Conservation (phyloP, 2,888 invertebrate genomes). For the Papilio protenor region DNA sequence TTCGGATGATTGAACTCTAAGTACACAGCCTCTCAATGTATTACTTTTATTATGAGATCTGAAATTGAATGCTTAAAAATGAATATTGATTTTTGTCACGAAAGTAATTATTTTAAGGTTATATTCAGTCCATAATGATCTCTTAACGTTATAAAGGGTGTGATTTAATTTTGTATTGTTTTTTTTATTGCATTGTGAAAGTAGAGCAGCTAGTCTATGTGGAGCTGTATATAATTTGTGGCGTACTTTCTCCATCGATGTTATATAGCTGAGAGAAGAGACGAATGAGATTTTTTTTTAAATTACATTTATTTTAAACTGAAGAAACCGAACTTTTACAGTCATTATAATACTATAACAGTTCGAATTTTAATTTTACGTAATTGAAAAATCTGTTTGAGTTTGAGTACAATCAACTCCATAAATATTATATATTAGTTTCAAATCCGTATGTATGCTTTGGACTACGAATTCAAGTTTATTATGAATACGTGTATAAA, state of each 20-base stretch:
- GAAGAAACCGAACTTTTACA: neutral
- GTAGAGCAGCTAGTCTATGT: neutral
- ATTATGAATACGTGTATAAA: no score
- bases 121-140: neutral
- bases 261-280: neutral
- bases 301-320: neutral
- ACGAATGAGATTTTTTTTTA: neutral
- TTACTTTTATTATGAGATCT: neutral
- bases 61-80: neutral
- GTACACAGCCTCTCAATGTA: conserved; percentile 4
- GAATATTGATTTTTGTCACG: neutral
- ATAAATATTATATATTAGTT: no score
- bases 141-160: neutral
- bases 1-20: conserved; percentile 35
- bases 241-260: conserved; percentile 1
- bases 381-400: neutral
- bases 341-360: neutral
- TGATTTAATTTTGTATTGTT: neutral
- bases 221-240: neutral
- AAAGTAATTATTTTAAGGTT: neutral
- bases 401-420: neutral
- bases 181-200: neutral
- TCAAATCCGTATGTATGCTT: no score
- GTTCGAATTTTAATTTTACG: neutral
- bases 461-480: no score